phyloP scores from a whole-genome alignment of 2,888 invertebrate genomes.

The Ophion ellenae region DNA sequence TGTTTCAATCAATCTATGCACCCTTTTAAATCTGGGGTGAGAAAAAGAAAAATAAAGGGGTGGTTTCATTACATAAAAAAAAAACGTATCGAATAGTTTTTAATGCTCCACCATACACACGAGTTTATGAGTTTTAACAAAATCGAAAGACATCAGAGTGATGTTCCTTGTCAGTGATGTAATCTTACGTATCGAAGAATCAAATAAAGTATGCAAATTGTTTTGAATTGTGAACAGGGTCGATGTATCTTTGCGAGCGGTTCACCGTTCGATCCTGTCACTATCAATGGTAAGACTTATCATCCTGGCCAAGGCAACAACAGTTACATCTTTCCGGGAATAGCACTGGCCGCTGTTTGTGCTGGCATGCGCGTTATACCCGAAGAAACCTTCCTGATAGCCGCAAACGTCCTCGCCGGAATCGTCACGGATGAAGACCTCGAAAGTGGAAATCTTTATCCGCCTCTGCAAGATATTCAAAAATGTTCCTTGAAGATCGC shows the following conservation, averaged over 20 bases:
- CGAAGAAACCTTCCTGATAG: conserved; percentile 95
- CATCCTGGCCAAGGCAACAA: conserved; percentile 99
- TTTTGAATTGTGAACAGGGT: conserved; percentile 86
- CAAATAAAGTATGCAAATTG: conserved; percentile 27
- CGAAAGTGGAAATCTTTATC: conserved; percentile 94
- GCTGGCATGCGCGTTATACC: conserved; percentile 95
- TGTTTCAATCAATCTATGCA: too few species aligned
- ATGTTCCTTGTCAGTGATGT: too few species aligned
- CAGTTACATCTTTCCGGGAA: conserved; percentile 98
- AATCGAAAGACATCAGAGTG: too few species aligned
- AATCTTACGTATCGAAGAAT: not conserved
- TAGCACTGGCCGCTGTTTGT: conserved; percentile 95
- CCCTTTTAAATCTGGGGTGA: too few species aligned
- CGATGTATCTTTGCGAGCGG: conserved; percentile 97
- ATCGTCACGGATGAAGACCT: conserved; percentile 93
- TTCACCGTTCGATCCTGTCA: conserved; percentile 96
- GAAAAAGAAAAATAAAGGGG: too few species aligned
- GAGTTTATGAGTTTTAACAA: too few species aligned
- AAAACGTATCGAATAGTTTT: too few species aligned
- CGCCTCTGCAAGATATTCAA: conserved; percentile 93
- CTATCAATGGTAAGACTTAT: conserved; percentile 91
- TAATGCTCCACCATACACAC: too few species aligned
- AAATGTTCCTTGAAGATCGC: conserved; percentile 96
- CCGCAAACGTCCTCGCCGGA: conserved; percentile 93
- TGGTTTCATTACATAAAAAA: too few species aligned